These are phyloP conservation scores for Drosophila borealis DNA, from an alignment of 2,888 invertebrate species.

Conservation along the genomic window DNA sequence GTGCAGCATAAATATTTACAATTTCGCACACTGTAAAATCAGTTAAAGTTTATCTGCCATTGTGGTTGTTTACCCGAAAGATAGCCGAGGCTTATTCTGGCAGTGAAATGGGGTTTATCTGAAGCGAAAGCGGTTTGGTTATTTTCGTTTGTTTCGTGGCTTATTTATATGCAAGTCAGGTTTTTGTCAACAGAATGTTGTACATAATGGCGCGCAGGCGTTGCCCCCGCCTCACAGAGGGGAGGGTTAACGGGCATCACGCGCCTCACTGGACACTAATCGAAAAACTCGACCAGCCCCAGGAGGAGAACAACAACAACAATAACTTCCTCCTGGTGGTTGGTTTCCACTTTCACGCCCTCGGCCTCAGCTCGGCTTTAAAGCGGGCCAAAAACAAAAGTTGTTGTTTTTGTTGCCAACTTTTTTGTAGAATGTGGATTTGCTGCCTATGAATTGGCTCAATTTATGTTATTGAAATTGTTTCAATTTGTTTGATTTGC, in stretches of 20 bases:
- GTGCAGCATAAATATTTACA: constrained; percentile 73
- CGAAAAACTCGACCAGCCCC: constrained; percentile 61
- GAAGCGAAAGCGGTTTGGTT: constrained; percentile 36
- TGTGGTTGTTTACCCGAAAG: constrained; percentile 72
- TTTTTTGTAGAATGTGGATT: background rate
- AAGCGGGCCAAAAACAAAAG: constrained; percentile 8
- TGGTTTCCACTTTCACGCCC: constrained; percentile 62
- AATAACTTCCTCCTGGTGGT: constrained; percentile 49
- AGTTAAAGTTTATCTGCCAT: constrained; percentile 78
- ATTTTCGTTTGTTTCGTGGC: constrained; percentile 57
- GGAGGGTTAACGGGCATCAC: constrained; percentile 63
- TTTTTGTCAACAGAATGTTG: constrained; percentile 66
- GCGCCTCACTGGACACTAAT: constrained; percentile 76
- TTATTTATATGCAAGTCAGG: constrained; percentile 82
- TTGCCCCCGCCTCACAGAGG: background rate
- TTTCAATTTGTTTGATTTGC: constrained; percentile 66
- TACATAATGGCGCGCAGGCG: constrained; percentile 63
- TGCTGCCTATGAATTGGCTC: constrained; percentile 55
- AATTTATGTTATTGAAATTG: constrained; percentile 44
- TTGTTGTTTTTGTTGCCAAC: background rate
- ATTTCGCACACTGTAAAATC: constrained; percentile 76
- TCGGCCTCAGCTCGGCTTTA: constrained; percentile 56
- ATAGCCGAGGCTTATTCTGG: constrained; percentile 43
- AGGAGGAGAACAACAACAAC: background rate
- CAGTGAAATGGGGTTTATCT: constrained; percentile 6